Evolutionary conservation across 2,797 vertebrate genomes (phyloP).

Genomic region (Caiman crocodilus): DNA sequence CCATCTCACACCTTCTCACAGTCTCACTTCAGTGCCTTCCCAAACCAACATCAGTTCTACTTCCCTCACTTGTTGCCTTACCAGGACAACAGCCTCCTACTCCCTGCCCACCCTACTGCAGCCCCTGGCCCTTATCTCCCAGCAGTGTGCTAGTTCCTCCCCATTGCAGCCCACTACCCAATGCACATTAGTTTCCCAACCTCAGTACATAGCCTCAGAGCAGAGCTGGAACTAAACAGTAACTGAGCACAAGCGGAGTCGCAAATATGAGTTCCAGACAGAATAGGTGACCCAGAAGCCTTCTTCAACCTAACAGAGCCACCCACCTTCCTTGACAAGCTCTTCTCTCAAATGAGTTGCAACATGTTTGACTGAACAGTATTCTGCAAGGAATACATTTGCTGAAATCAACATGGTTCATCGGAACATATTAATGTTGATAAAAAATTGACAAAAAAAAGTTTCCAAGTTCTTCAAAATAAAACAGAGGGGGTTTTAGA

Average conservation of each 20-base stretch:
- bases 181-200: no score
- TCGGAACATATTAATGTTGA: not conserved
- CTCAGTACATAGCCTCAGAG: not conserved
- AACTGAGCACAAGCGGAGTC: not conserved
- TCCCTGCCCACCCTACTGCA: not conserved
- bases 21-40: not conserved
- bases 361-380: not conserved
- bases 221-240: not conserved
- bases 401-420: not conserved
- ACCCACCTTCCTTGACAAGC: not conserved
- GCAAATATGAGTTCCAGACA: rapidly evolving
- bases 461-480: not conserved
- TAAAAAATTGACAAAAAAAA: not conserved
- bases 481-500: not conserved
- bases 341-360: not conserved
- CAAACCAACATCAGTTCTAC: not conserved
- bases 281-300: not conserved
- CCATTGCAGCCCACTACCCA: not conserved
- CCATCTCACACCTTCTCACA: not conserved
- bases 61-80: not conserved
- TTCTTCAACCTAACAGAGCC: rapidly evolving
- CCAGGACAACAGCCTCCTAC: not conserved
- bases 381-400: not conserved
- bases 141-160: not conserved
- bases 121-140: not conserved